Percentiles rank a stretch among this genome's conserved stretches.
These are phyloP conservation scores for Eupithecia inturbata DNA, from an alignment of 2,888 invertebrate species.

Conservation along the genomic window DNA sequence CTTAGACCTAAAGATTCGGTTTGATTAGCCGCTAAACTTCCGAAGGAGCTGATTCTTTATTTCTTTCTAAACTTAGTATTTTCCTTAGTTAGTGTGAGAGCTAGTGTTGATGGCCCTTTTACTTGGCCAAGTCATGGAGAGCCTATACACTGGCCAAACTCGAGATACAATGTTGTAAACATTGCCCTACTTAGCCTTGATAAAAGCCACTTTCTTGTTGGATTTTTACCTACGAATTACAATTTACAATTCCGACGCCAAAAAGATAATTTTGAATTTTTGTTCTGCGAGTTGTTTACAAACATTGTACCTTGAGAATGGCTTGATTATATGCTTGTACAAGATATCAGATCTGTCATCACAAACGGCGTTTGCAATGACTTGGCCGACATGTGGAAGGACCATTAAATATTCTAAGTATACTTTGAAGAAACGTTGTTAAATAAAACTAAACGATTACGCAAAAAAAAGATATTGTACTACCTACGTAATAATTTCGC, in stretches of 20 bases:
- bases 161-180: not conserved
- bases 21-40: not conserved
- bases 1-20: not conserved
- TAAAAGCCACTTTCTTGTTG: not conserved
- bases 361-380: not conserved
- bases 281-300: not conserved
- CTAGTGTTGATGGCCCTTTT: not conserved
- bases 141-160: not conserved
- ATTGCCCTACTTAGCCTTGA: too few relatives aligned
- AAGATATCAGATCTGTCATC: not conserved
- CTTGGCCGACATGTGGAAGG: not conserved
- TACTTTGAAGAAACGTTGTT: constrained; percentile 14
- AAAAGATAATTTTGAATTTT: not conserved
- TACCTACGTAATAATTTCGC: constrained; percentile 31
- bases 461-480: constrained; percentile 26
- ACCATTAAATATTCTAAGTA: not conserved
- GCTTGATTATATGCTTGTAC: not conserved
- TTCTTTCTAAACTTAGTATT: not conserved
- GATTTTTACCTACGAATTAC: not conserved
- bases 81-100: not conserved
- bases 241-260: not conserved
- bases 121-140: not conserved
- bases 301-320: not conserved
- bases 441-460: constrained; percentile 50
- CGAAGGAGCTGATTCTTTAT: not conserved